A percentile compares a stretch with the other conserved stretches of the same genome.
phyloP scores from a whole-genome alignment of 1,140 invertebrate genomes.

The Trinorchestia longiramus region DNA sequence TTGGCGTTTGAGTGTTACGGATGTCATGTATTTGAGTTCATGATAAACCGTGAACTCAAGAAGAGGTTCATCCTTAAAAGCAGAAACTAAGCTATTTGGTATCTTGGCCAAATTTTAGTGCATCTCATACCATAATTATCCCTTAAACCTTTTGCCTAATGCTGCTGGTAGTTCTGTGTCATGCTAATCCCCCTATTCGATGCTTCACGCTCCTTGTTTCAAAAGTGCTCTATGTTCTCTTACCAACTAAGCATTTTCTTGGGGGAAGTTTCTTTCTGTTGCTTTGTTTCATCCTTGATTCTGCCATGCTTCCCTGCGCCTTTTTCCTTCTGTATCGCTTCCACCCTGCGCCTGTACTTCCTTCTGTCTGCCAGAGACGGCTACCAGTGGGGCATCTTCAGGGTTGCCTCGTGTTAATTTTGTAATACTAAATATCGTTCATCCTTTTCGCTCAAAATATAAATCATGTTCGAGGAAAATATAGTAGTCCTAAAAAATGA shows the following conservation, averaged over 20 bases:
- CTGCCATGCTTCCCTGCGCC: not conserved
- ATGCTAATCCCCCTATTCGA: not conserved
- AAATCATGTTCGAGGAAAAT: not conserved
- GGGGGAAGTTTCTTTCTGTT: not conserved
- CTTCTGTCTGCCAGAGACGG: slow-evolving; percentile 22
- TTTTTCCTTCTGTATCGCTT: not conserved
- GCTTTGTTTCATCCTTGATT: slow-evolving; percentile 1
- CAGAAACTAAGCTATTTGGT: not conserved
- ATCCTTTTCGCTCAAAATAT: not conserved
- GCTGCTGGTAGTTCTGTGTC: not conserved
- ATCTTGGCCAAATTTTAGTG: not conserved
- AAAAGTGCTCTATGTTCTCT: not conserved
- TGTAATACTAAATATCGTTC: not conserved
- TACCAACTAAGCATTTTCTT: not conserved
- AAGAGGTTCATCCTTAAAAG: not conserved
- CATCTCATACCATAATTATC: not conserved
- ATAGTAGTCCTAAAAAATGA: not conserved
- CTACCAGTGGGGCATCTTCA: slow-evolving; percentile 29
- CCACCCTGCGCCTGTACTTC: not conserved
- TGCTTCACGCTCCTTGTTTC: not conserved
- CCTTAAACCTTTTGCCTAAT: not conserved
- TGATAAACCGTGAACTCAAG: not conserved
- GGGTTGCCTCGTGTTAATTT: not conserved
- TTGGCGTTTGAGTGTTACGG: not conserved
- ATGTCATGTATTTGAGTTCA: not conserved